These are phyloP conservation scores for Phytoseiulus persimilis DNA, from an alignment of 2,888 invertebrate genomes.

Conservation along the genomic window DNA sequence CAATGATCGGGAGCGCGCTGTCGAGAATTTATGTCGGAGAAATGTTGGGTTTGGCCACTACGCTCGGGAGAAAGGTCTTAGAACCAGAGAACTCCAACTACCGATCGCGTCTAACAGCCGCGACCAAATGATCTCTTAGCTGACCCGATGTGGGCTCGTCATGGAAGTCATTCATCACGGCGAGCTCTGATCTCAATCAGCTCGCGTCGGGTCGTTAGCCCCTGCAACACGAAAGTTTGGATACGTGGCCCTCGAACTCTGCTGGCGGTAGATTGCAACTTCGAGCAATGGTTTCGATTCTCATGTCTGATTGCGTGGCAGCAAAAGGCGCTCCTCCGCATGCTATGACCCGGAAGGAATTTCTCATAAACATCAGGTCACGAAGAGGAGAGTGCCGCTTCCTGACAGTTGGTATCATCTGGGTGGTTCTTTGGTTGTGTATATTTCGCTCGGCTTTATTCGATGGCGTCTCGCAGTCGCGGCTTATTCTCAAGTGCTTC, in stretches of 20 bases:
- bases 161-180: neutral
- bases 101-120: neutral
- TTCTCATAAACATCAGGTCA: neutral
- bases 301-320: neutral
- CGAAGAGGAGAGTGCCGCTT: neutral
- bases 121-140: neutral
- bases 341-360: neutral
- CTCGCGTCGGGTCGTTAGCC: neutral
- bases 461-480: neutral
- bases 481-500: neutral
- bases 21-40: no score
- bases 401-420: neutral
- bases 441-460: neutral
- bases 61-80: no score
- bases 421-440: neutral
- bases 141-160: neutral
- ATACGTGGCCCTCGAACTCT: neutral
- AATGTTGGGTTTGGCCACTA: no score
- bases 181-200: neutral
- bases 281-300: neutral
- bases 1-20: no score
- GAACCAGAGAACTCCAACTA: neutral
- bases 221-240: neutral
- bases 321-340: neutral
- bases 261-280: neutral